phyloP scores from a whole-genome alignment of 2,888 invertebrate species.

The Pimpla rufipes region DNA sequence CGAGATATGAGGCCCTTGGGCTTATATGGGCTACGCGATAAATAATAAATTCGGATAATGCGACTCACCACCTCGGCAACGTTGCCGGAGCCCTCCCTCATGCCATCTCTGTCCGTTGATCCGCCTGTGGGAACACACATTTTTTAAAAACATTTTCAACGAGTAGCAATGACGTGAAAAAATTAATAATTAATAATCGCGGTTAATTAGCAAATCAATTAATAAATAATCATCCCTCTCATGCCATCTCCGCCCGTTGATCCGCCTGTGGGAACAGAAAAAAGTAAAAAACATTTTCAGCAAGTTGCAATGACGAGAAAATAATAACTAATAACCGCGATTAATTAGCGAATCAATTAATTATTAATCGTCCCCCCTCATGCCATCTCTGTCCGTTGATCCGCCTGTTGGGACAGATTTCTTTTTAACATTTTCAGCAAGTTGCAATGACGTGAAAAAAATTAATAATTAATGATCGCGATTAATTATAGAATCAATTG shows the following conservation, averaged over 20 bases:
- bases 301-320: too few species aligned
- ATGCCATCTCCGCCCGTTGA: too few species aligned
- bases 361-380: conserved; percentile 85
- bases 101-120: conserved; percentile 84
- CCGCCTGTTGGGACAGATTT: conserved; percentile 80
- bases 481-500: not conserved
- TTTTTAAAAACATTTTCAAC: conserved; percentile 27
- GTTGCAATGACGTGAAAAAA: not conserved
- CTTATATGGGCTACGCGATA: not conserved
- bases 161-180: not conserved
- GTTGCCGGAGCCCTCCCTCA: conserved; percentile 85
- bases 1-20: not conserved
- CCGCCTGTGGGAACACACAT: conserved; percentile 80
- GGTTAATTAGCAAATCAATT: not conserved
- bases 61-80: conserved; percentile 84
- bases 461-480: too few species aligned
- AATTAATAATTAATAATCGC: too few species aligned
- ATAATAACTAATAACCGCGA: too few species aligned
- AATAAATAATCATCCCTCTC: too few species aligned
- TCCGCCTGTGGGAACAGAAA: too few species aligned
- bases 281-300: too few species aligned
- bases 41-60: conserved; percentile 30
- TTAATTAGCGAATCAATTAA: too few species aligned
- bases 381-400: conserved; percentile 84
- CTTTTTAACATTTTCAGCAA: conserved; percentile 9